Base-by-base conservation (phyloP, 2,888 invertebrate species). In the Dorcus hopei region DNA sequence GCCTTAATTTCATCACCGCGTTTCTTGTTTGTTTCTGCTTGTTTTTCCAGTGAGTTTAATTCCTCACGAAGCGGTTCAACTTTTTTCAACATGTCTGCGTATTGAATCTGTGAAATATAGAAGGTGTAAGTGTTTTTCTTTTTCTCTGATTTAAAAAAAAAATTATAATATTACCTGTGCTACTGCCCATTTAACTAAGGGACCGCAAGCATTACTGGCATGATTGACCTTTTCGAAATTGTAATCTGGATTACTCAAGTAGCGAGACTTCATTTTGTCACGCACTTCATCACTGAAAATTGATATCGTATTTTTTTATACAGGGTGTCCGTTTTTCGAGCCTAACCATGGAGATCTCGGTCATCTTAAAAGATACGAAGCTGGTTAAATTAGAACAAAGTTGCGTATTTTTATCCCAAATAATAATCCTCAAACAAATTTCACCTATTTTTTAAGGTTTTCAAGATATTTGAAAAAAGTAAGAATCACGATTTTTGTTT, bases 161-260 rank as follows among this genome's bases (percentile, higher is more conserved):
- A 14, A 14, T 14, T 14, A 6, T 33, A 33, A 1, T 33, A 33
- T n/a, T 81, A 93, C 93, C 88, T 98, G 98, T 64, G 99, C 99
- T 69, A 95, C 95, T 47, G 97, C 98, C 99, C 99, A 99, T 84
- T 99, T 99, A 9, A 99, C 98, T 89, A 99, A 91, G 70, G 99
- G 99, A 39, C 99, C 99, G 77, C 99, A 99, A 58, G 99, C 99
- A 86, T 96, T 91, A 84, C 95, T 95, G 65, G 99, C 99, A 65
- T 98, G 88, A 82, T 98, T 98, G 2, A 95, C 94, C 80, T 99
- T 99, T 77, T 99, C 99, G 80, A 97, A 99, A 81, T 97, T 98
- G 80, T 97, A 99, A 77, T 99, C 99, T 0, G 98, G 96, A 80
- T 99, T 99, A 79, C 91, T 93, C 64, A 97, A 81, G 79, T 98